Percentiles rank a stretch among this genome's conserved stretches.
phyloP scores from a whole-genome alignment of 2,113 vertebrate genomes.

The Etheostoma cragini region DNA sequence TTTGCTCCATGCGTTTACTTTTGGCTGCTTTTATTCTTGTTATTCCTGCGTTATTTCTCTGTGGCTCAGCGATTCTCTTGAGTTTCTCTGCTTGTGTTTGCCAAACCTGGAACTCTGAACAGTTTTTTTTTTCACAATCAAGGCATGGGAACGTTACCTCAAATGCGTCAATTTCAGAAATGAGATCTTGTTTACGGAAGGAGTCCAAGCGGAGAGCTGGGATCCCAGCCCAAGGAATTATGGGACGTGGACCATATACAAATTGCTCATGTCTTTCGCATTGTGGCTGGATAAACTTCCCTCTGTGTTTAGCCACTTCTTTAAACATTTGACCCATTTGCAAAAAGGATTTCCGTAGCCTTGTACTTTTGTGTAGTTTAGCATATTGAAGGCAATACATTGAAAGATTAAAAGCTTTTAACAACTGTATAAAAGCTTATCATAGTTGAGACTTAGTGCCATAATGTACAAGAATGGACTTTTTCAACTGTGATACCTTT shows the following conservation, averaged over 20 bases:
- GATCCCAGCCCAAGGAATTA: conserved; percentile 48
- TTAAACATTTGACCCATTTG: conserved; percentile 2
- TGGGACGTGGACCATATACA: conserved; percentile 59
- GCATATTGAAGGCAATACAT: background rate
- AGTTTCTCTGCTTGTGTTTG: conserved; percentile 40
- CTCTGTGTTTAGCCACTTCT: conserved; percentile 6
- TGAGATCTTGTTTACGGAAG: conserved; percentile 73
- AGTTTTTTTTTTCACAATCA: conserved; percentile 38
- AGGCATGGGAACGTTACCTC: conserved; percentile 65
- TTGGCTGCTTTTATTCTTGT: conserved; percentile 10
- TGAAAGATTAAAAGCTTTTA: background rate
- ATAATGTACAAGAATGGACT: background rate
- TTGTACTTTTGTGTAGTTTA: background rate
- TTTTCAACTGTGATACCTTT: background rate
- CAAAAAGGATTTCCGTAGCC: background rate
- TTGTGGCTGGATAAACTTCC: conserved; percentile 37
- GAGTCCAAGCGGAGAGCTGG: conserved; percentile 62
- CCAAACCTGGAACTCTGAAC: conserved; percentile 57
- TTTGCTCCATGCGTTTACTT: conserved; percentile 16
- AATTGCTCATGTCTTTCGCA: conserved; percentile 52
- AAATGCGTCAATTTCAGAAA: conserved; percentile 69
- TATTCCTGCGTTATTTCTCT: conserved; percentile 16
- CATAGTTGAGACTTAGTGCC: background rate
- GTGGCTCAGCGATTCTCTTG: conserved; percentile 16
- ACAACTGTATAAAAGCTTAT: background rate